A percentile compares a stretch with the other conserved stretches of the same genome.
phyloP scores from a whole-genome alignment of 1,140 invertebrate genomes.

The Zeugodacus cucurbitae region DNA sequence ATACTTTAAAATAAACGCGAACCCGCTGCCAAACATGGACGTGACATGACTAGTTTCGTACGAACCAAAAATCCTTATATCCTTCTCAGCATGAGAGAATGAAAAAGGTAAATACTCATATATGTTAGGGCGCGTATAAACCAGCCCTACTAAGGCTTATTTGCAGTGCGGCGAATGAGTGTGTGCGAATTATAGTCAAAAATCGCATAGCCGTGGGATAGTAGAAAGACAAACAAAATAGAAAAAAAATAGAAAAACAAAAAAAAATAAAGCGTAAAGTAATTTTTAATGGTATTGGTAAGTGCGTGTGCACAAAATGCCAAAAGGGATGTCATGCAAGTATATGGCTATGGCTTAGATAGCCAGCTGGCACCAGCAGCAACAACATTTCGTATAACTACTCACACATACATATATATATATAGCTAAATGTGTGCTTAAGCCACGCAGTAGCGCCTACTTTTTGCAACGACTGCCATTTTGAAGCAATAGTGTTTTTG shows the following conservation, averaged over 20 bases:
- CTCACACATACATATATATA: background rate
- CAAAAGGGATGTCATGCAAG: conserved; percentile 9
- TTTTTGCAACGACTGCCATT: background rate
- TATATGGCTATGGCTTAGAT: background rate
- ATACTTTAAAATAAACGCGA: too few species aligned
- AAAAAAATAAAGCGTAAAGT: background rate
- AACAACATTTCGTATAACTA: too few species aligned
- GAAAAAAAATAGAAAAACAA: background rate
- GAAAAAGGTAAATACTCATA: too few species aligned
- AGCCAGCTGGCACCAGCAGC: background rate
- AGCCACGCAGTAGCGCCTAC: background rate
- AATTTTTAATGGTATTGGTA: background rate
- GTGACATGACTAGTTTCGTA: too few species aligned
- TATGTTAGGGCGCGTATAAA: too few species aligned
- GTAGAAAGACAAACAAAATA: background rate
- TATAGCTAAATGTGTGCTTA: too few species aligned
- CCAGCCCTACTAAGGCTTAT: too few species aligned
- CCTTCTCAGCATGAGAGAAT: too few species aligned
- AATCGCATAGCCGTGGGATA: background rate
- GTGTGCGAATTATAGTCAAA: too few species aligned
- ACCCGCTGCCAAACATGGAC: too few species aligned
- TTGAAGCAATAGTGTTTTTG: background rate
- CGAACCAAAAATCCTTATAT: too few species aligned
- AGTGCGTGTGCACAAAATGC: background rate
- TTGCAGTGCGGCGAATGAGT: too few species aligned